Percentiles rank a stretch among this genome's conserved stretches.
Conservation (phyloP, 2,797 vertebrate genomes). For the Odontamblyopus rebecca region DNA sequence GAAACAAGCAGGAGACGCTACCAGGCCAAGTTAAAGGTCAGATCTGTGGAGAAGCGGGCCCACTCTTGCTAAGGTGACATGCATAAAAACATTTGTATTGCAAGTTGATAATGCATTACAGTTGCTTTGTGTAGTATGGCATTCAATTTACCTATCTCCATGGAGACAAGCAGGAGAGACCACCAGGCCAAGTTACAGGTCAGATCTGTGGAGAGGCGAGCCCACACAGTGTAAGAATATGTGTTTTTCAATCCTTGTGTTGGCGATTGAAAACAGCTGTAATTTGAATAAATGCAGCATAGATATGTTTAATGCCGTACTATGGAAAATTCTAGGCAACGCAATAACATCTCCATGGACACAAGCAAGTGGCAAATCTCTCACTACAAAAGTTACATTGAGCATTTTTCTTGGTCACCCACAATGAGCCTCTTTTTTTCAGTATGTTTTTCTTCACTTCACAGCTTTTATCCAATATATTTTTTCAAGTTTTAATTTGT, state of each 20-base stretch:
- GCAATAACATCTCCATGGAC: neutral
- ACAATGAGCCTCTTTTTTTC: neutral
- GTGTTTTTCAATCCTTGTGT: neutral
- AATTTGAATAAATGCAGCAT: neutral
- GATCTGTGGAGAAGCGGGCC: neutral
- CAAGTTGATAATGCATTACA: no score
- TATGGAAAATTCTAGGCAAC: neutral
- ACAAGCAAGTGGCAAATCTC: neutral
- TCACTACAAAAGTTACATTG: neutral
- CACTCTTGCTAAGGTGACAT: no score
- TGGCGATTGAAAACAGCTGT: neutral
- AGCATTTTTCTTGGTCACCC: no score
- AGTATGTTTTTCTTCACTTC: conserved; percentile 25
- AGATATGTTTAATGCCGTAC: neutral
- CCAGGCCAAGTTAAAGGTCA: no score
- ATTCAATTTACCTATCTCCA: neutral
- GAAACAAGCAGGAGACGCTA: neutral
- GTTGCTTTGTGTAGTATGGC: no score
- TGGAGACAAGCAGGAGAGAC: neutral
- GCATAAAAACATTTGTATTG: no score
- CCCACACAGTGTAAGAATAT: neutral
- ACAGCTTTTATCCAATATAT: conserved; percentile 13
- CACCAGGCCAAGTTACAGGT: neutral
- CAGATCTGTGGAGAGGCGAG: neutral
- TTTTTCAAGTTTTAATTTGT: conserved; percentile 7